Evolutionary conservation across 2,113 vertebrate species (phyloP).

Genomic region (Opisthocomus hoazin): DNA sequence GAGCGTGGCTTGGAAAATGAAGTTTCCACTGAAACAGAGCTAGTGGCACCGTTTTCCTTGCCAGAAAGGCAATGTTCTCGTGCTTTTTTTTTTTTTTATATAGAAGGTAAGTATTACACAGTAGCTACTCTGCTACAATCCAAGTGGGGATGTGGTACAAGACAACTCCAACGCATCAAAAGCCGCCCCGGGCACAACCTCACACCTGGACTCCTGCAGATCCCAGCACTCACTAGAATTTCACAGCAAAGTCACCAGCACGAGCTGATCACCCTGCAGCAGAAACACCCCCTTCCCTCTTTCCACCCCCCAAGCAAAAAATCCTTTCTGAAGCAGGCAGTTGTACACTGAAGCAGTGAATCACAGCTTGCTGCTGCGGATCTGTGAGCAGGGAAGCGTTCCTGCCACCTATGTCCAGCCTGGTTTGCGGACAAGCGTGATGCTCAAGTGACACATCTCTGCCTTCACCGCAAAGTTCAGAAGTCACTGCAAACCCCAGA

Average conservation of each 20-base stretch:
- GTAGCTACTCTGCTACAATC: background rate
- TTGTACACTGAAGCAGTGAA: background rate
- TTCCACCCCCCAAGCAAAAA: background rate
- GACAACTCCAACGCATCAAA: background rate
- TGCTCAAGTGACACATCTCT: fast-evolving
- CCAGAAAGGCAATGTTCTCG: background rate
- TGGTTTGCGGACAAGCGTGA: background rate
- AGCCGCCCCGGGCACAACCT: background rate
- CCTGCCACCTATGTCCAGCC: background rate
- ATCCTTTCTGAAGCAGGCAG: background rate
- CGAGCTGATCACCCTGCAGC: background rate
- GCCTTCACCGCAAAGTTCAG: background rate
- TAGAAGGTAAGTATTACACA: background rate
- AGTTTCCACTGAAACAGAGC: background rate
- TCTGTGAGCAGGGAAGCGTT: background rate
- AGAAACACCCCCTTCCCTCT: background rate
- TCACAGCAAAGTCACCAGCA: background rate
- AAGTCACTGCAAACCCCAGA: background rate
- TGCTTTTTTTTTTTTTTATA: background rate
- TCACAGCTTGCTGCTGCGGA: background rate
- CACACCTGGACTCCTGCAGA: background rate
- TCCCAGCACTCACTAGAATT: background rate
- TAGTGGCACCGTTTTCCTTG: background rate
- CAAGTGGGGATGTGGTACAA: background rate
- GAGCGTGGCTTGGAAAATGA: background rate